phyloP scores from a whole-genome alignment of 1,140 invertebrate genomes.

The Leptopilina clavipes region DNA sequence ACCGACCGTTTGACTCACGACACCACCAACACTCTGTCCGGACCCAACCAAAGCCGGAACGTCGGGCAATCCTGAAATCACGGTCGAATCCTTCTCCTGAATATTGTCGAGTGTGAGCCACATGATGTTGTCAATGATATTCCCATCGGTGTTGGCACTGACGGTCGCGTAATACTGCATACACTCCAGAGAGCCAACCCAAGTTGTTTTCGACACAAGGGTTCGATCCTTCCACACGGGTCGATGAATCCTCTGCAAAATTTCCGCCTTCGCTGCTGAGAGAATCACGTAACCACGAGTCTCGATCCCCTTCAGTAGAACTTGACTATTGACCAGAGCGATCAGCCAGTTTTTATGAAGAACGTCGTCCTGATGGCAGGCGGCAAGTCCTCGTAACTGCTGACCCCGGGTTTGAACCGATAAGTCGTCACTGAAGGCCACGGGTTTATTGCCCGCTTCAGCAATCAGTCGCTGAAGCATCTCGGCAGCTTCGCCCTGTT shows the following conservation, averaged over 20 bases:
- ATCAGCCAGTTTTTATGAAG: slow-evolving; percentile 96
- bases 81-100: slow-evolving; percentile 84
- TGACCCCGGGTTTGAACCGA: slow-evolving; percentile 84
- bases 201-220: slow-evolving; percentile 94
- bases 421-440: slow-evolving; percentile 93
- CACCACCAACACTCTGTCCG: slow-evolving; percentile 96
- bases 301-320: slow-evolving; percentile 95
- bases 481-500: slow-evolving; percentile 76
- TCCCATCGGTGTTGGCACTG: slow-evolving; percentile 85
- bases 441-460: slow-evolving; percentile 94
- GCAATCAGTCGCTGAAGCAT: slow-evolving; percentile 95
- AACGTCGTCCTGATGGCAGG: slow-evolving; percentile 91
- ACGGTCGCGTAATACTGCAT: slow-evolving; percentile 99
- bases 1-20: slow-evolving; percentile 94
- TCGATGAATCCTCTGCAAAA: slow-evolving; percentile 91
- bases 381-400: slow-evolving; percentile 88
- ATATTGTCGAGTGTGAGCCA: slow-evolving; percentile 96
- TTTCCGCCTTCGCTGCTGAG: slow-evolving; percentile 95
- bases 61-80: slow-evolving; percentile 86
- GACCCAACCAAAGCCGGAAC: slow-evolving; percentile 93
- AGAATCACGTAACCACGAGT: slow-evolving; percentile 97
- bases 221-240: slow-evolving; percentile 93
- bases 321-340: slow-evolving; percentile 96
- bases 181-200: slow-evolving; percentile 95
- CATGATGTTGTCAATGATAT: slow-evolving; percentile 91